Conservation (phyloP, 2,888 invertebrate genomes). For the Biston stratarius region DNA sequence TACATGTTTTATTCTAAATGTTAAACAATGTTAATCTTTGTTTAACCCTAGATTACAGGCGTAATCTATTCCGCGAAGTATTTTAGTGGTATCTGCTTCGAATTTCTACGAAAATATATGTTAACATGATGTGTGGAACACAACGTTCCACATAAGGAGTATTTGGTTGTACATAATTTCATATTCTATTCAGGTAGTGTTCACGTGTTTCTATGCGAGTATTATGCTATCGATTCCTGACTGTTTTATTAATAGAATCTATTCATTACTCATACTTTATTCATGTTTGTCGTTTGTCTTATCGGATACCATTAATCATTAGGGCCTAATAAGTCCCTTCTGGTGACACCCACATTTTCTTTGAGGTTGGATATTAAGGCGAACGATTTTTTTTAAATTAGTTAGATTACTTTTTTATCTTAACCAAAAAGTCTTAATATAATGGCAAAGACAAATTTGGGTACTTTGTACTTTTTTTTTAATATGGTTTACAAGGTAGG, state of each 20-base stretch:
- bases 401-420: too few relatives aligned
- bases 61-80: conserved; percentile 6
- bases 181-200: conserved; percentile 13
- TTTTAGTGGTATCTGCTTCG: conserved; percentile 7
- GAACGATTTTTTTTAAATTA: neutral
- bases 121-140: conserved; percentile 7
- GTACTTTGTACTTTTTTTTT: too few relatives aligned
- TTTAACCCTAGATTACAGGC: conserved; percentile 1
- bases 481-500: too few relatives aligned
- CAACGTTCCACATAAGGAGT: conserved; percentile 1
- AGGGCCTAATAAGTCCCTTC: conserved; percentile 1
- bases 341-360: neutral
- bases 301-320: conserved; percentile 8
- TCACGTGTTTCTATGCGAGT: conserved; percentile 8
- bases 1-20: too few relatives aligned
- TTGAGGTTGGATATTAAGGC: neutral
- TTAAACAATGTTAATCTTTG: neutral
- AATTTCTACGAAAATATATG: conserved; percentile 9
- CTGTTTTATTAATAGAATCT: conserved; percentile 8
- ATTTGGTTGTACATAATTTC: conserved; percentile 8
- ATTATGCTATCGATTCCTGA: conserved; percentile 8
- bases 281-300: conserved; percentile 11
- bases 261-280: conserved; percentile 2
- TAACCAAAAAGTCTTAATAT: too few relatives aligned
- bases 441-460: too few relatives aligned